phyloP scores from a whole-genome alignment of 2,113 vertebrate genomes.

The Phalacrocorax carbo region DNA sequence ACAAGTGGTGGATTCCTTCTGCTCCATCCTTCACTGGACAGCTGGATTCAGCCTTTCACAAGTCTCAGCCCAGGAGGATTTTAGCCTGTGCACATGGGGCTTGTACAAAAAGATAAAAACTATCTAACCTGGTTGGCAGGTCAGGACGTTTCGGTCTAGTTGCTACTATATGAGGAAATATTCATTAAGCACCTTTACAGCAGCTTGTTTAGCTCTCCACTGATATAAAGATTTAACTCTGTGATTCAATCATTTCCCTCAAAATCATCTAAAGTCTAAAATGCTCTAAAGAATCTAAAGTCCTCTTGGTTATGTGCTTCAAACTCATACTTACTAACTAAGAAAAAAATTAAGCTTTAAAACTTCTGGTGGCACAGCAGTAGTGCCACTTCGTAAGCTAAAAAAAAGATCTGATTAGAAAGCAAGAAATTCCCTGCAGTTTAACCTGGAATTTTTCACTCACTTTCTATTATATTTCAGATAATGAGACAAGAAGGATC shows the following conservation, averaged over 20 bases:
- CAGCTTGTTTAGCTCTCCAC: neutral
- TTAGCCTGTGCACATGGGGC: neutral
- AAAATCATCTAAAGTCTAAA: neutral
- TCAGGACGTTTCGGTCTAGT: neutral
- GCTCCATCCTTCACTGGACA: neutral
- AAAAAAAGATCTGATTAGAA: neutral
- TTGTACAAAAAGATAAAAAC: neutral
- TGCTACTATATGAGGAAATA: neutral
- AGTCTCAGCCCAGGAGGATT: neutral
- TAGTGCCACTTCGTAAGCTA: neutral
- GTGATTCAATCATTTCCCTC: neutral
- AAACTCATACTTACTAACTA: neutral
- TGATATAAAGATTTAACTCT: neutral
- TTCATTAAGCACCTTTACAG: neutral
- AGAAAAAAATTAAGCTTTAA: neutral
- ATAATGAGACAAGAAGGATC: neutral
- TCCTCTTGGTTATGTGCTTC: neutral
- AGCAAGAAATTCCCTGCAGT: neutral
- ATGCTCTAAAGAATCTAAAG: neutral
- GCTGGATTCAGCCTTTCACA: neutral
- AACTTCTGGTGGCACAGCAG: neutral
- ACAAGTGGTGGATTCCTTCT: neutral
- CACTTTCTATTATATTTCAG: neutral
- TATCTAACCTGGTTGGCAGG: neutral
- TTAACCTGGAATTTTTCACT: neutral